A percentile compares a stretch with the other conserved stretches of the same genome.
Conservation (phyloP, 2,797 vertebrate genomes). For the Nannoperca obscura region DNA sequence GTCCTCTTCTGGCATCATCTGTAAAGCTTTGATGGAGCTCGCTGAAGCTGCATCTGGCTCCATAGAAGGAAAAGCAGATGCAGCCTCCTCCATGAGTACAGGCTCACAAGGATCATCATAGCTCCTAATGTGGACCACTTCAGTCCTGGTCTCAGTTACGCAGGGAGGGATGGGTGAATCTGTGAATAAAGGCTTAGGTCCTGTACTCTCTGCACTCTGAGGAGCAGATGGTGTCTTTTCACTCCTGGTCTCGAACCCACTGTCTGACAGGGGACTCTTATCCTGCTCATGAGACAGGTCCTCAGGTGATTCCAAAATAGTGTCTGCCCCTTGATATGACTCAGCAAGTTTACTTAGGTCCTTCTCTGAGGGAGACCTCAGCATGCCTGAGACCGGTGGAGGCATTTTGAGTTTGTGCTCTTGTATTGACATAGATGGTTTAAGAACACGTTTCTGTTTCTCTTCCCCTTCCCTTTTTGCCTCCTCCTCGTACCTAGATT, state of each 20-base stretch:
- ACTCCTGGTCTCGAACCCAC: conserved; percentile 99
- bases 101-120: conserved; percentile 89
- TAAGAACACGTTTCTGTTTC: conserved; percentile 95
- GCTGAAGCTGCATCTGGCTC: conserved; percentile 88
- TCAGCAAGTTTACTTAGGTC: conserved; percentile 97
- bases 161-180: conserved; percentile 96
- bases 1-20: conserved; percentile 93
- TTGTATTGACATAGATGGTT: conserved; percentile 87
- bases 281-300: conserved; percentile 98
- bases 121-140: conserved; percentile 95
- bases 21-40: conserved; percentile 89
- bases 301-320: conserved; percentile 96
- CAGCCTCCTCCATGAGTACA: conserved; percentile 86
- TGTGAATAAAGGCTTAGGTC: conserved; percentile 96
- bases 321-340: conserved; percentile 93
- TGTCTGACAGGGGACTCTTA: conserved; percentile 98
- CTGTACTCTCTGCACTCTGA: conserved; percentile 98
- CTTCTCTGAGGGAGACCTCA: conserved; percentile 96
- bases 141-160: conserved; percentile 96
- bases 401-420: conserved; percentile 99
- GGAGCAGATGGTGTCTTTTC: conserved; percentile 99
- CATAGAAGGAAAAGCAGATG: conserved; percentile 78
- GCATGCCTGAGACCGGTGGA: conserved; percentile 91
- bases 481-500: conserved; percentile 93
- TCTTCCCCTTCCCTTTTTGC: conserved; percentile 95